These are phyloP conservation scores for Dendropsophus ebraccatus DNA, from an alignment of 2,113 vertebrate species.

Conservation along the genomic window DNA sequence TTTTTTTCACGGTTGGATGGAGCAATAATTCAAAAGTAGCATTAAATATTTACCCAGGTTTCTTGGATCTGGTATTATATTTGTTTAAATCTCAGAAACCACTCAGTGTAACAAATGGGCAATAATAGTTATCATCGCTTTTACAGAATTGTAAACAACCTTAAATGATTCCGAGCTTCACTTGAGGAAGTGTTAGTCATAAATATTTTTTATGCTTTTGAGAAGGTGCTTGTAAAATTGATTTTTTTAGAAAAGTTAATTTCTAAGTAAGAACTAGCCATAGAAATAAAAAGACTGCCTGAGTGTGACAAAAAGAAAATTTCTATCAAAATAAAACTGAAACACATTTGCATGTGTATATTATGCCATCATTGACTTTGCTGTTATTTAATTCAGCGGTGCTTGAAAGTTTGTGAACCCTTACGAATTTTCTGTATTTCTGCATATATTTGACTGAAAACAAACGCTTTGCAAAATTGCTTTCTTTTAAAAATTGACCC, in stretches of 20 bases:
- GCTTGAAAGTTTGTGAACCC: too few relatives aligned
- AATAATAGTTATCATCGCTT: not conserved
- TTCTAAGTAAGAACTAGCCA: not conserved
- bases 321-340: not conserved
- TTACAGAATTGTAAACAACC: not conserved
- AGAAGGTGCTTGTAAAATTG: not conserved
- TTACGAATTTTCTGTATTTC: too few relatives aligned
- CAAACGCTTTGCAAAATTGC: too few relatives aligned
- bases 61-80: not conserved
- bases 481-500: too few relatives aligned
- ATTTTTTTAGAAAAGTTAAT: not conserved
- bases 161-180: not conserved
- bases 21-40: not conserved
- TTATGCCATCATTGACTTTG: not conserved
- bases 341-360: not conserved
- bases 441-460: too few relatives aligned
- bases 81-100: not conserved
- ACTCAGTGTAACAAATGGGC: not conserved
- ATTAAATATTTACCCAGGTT: not conserved
- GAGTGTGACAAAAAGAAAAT: not conserved
- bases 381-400: too few relatives aligned
- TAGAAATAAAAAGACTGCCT: not conserved
- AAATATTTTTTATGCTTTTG: not conserved
- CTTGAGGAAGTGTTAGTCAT: not conserved
- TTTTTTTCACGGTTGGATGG: too few relatives aligned